phyloP scores from a whole-genome alignment of 2,888 invertebrate genomes.

The Subacronicta megacephala region DNA sequence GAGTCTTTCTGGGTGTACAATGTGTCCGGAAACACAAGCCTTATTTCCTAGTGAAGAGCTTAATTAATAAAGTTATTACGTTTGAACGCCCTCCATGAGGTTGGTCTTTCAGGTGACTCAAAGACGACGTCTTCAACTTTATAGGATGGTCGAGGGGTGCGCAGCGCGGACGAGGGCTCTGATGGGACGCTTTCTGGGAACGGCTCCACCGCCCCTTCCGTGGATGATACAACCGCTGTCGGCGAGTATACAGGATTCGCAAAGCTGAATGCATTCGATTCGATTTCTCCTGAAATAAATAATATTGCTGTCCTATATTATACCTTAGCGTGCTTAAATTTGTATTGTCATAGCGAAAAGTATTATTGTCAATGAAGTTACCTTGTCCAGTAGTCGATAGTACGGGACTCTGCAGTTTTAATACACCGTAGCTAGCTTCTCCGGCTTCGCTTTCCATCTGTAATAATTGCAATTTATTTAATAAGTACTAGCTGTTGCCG shows the following conservation, averaged over 20 bases:
- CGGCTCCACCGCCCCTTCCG: slow-evolving; percentile 53
- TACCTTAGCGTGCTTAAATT: not conserved
- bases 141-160: slow-evolving; percentile 90
- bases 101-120: slow-evolving; percentile 87
- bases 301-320: not conserved
- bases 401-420: slow-evolving; percentile 93
- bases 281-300: slow-evolving; percentile 78
- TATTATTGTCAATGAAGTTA: slow-evolving; percentile 36
- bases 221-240: slow-evolving; percentile 76
- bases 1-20: too few relatives aligned
- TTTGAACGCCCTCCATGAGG: slow-evolving; percentile 83
- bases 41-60: too few relatives aligned
- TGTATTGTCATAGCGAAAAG: not conserved
- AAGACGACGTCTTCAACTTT: slow-evolving; percentile 94
- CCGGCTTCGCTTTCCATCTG: slow-evolving; percentile 85
- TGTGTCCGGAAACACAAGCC: too few relatives aligned
- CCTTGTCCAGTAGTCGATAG: slow-evolving; percentile 75
- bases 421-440: slow-evolving; percentile 92
- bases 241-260: slow-evolving; percentile 96
- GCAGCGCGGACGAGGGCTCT: slow-evolving; percentile 69
- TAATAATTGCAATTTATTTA: slow-evolving; percentile 55
- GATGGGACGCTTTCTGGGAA: slow-evolving; percentile 52
- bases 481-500: too few relatives aligned
- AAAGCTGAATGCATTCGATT: slow-evolving; percentile 92
- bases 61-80: too few relatives aligned